Conservation (phyloP, 2,888 invertebrate genomes). For the Chouioia cunea region DNA sequence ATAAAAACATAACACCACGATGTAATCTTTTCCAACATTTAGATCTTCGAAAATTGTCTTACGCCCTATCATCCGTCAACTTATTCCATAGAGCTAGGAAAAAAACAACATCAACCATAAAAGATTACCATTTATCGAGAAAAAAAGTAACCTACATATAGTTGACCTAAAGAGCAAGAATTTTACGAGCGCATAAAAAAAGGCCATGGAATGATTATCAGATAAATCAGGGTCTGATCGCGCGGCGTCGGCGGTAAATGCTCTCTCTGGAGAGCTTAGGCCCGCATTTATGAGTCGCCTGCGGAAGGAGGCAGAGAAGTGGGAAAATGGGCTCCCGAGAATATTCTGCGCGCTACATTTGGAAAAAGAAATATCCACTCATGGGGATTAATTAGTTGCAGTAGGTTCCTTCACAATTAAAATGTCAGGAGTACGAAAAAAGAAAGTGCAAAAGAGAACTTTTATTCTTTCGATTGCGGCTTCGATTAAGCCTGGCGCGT, state of each 20-base stretch:
- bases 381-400: conserved; percentile 37
- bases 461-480: no score
- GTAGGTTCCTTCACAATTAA: conserved; percentile 22
- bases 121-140: not conserved
- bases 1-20: no score
- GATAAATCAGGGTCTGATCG: conserved; percentile 28
- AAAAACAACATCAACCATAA: not conserved
- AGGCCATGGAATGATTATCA: conserved; percentile 14
- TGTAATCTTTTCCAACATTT: no score
- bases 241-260: conserved; percentile 51
- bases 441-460: no score
- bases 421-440: not conserved
- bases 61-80: no score
- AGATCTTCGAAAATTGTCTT: no score
- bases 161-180: not conserved
- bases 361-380: conserved; percentile 32
- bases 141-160: conserved; percentile 8
- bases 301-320: conserved; percentile 53
- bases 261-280: conserved; percentile 49
- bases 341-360: conserved; percentile 57
- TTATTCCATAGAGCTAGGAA: no score
- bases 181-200: conserved; percentile 12
- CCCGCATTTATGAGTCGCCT: conserved; percentile 10
- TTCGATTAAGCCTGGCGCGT: no score
- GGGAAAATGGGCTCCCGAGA: conserved; percentile 64